Percentiles rank a stretch among this genome's conserved stretches.
These are phyloP conservation scores for Tetragonisca angustula DNA, from an alignment of 2,888 invertebrate genomes.

Conservation along the genomic window DNA sequence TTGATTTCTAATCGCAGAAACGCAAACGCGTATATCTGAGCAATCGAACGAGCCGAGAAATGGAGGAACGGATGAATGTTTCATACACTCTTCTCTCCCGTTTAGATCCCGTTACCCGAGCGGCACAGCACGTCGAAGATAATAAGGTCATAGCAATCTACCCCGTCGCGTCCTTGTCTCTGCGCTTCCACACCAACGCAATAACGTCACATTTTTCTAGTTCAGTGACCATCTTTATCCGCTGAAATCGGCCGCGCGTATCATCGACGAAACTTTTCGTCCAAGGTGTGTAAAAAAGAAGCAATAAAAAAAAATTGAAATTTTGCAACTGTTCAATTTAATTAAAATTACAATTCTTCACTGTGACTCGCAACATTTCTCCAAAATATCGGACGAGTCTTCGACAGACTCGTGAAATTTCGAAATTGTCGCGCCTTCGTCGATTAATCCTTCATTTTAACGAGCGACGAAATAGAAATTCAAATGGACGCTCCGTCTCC, in stretches of 20 bases:
- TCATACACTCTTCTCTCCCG: conserved; percentile 26
- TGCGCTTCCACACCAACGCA: conserved; percentile 31
- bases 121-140: conserved; percentile 32
- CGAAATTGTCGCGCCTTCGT: too few species aligned
- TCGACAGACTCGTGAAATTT: too few species aligned
- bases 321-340: too few species aligned
- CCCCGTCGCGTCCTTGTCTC: conserved; percentile 63
- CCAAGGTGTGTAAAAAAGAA: too few species aligned
- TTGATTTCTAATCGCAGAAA: too few species aligned
- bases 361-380: too few species aligned
- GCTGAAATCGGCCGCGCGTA: background rate
- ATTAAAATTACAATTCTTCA: too few species aligned
- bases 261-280: background rate
- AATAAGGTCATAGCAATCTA: conserved; percentile 72
- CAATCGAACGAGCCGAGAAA: background rate
- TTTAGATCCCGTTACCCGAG: conserved; percentile 47
- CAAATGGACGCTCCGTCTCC: background rate
- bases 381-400: too few species aligned
- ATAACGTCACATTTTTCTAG: conserved; percentile 49
- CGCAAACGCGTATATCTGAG: background rate
- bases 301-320: too few species aligned
- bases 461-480: too few species aligned
- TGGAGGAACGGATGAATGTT: background rate
- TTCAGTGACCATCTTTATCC: conserved; percentile 47
- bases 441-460: too few species aligned